Conservation (phyloP, 2,113 vertebrate species). For the Lepus europaeus region DNA sequence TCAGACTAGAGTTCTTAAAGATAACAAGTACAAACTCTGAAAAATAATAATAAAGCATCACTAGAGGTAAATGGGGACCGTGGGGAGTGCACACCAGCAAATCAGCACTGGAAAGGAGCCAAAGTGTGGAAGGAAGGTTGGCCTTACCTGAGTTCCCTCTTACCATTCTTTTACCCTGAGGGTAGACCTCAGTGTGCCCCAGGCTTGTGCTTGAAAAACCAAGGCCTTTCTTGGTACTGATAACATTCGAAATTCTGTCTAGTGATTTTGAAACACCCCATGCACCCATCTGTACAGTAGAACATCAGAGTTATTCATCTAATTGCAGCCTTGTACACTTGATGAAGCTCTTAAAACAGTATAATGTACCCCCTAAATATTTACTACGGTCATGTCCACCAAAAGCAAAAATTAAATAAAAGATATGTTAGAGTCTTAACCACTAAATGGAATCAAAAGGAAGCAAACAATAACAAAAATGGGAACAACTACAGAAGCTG, state of each 20-base stretch:
- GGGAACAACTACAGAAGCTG: background rate
- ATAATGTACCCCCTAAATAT: background rate
- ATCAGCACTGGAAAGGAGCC: background rate
- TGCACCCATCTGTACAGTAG: too few relatives aligned
- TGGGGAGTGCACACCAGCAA: background rate
- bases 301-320: background rate
- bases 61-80: background rate
- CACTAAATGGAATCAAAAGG: background rate
- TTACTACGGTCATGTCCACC: background rate
- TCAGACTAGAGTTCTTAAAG: background rate
- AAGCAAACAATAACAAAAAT: background rate
- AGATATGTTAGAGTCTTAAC: background rate
- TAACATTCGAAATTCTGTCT: too few relatives aligned
- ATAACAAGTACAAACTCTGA: background rate
- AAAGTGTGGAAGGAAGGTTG: background rate
- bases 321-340: background rate
- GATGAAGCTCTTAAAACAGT: background rate
- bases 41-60: background rate
- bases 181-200: background rate
- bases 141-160: background rate
- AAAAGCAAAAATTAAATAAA: background rate
- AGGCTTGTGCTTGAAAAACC: background rate
- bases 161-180: background rate
- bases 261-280: background rate
- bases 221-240: background rate